Base-by-base conservation (phyloP, 2,113 vertebrate genomes). In the Clinocottus analis region DNA sequence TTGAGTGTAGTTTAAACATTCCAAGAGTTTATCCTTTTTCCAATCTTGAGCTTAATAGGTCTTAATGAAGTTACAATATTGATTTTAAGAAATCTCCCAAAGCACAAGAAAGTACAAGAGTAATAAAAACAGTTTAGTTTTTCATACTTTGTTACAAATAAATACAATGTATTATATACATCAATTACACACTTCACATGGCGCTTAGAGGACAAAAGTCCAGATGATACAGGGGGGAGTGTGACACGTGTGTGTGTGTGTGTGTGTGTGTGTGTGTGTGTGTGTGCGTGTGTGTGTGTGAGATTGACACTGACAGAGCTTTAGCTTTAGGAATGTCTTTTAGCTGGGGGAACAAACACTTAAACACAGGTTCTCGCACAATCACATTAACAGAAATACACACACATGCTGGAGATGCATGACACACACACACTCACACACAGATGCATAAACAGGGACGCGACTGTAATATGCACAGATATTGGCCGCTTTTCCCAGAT, bases 251-350 rank as follows among this genome's bases (percentile, higher is more conserved):
- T 55, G 53, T 56, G 23, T 56, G 23, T 27, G 53, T 56, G 23
- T 58, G 25, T 58, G 55, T 56, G 55, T 58, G 55, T 55, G 53
- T 55, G 53, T 55, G 51, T 55, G 51, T 25, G n/a, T 25, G 59
- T 23, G 23, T 58, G 55, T 56, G 55, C 29, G 55, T 55, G 53
- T 55, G 53, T 55, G 51, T 55, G 51, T 25, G n/a, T 25, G 59
- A 12, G 23, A 86, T 89, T 85, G 87, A 83, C 84, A 83, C 73
- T 76, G 53, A 81, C 63, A 79, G 80, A 82, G 56, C 25, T 72
- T 55, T 73, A 62, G 84, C 84, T 82, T 83, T 7, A 84, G 81
- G 86, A 56, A 55, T 86, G 81, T 84, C 81, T 81, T 84, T 74
- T 74, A 58, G 86, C 79, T 74, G 21, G n/a, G n/a, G 73, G 64